Percentiles rank a stretch among this genome's conserved stretches.
phyloP scores from a whole-genome alignment of 2,113 vertebrate genomes.

The Ancistrus triradiatus region DNA sequence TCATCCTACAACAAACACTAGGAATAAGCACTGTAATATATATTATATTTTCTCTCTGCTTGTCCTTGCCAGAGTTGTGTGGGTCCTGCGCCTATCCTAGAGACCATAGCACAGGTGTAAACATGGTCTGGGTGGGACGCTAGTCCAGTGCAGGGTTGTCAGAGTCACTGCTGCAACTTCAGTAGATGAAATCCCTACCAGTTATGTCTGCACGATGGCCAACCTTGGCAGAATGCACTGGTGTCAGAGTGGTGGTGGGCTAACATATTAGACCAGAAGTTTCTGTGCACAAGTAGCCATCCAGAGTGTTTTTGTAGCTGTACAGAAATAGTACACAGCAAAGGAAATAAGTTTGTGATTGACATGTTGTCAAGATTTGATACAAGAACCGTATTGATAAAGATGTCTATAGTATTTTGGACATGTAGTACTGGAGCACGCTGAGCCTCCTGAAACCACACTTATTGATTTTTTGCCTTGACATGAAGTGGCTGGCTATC shows the following conservation, averaged over 20 bases:
- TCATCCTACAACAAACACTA: neutral
- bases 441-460: conserved; percentile 5
- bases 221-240: no score
- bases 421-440: neutral
- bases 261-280: no score
- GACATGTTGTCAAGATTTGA: neutral
- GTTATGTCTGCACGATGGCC: no score
- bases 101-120: no score
- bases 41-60: no score
- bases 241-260: no score
- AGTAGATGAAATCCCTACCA: no score
- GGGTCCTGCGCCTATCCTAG: no score
- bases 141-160: no score
- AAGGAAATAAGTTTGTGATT: neutral
- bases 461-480: conserved; percentile 35
- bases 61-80: no score
- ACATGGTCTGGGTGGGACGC: no score
- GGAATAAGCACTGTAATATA: neutral
- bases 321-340: neutral
- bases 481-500: conserved; percentile 34
- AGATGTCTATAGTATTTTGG: conserved; percentile 14
- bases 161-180: no score
- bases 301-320: neutral
- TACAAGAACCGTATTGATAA: neutral
- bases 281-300: neutral